Evolutionary conservation across 2,113 vertebrate genomes (phyloP), one percentile per base, ranked within the genome.

Genomic region (Scortum barcoo): DNA sequence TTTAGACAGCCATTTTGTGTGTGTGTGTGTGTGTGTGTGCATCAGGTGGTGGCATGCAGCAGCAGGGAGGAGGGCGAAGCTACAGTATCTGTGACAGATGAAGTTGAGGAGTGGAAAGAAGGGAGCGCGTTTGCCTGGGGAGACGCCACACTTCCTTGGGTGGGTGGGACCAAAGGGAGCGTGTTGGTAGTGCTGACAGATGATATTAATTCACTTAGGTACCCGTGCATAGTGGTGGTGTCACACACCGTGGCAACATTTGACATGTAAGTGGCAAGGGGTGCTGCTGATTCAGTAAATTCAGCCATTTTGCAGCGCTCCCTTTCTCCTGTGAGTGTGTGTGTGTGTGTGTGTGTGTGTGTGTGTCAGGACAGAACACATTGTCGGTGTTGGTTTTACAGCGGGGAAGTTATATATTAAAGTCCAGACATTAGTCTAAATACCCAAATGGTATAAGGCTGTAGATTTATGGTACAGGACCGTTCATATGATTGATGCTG

Each of bases 121-220:
- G 76, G 78, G 68, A 82, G 54, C 13, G 54, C 4, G 74, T 85
- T 84, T 84, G 85, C 81, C 84, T 72, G 84, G 88, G 91, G 89
- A 91, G 80, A 61, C 24, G 88, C 26, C 70, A 26, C 81, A 66
- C 65, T 78, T 90, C 71, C 83, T 83, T 72, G 71, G 89, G 84
- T 88, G 86, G 82, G 83, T 77, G 82, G 88, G 90, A 89, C 89
- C 88, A 67, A 62, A 38, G 89, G 86, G 85, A 87, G 82, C 69
- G 76, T 87, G 86, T 70, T 88, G 90, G 86, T 81, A 82, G 80
- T 36, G 1, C 28, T 94, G 93, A 94, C 93, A 92, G 93, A 90
- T 92, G 88, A 88, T 90, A 85, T 89, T 92, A 91, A 93, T 93
- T 93, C 90, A 91, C 90, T 90, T 81, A 88, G 87, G 89, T 94